These are phyloP conservation scores for Leucania comma DNA, from an alignment of 2,888 invertebrate genomes.

Conservation along the genomic window DNA sequence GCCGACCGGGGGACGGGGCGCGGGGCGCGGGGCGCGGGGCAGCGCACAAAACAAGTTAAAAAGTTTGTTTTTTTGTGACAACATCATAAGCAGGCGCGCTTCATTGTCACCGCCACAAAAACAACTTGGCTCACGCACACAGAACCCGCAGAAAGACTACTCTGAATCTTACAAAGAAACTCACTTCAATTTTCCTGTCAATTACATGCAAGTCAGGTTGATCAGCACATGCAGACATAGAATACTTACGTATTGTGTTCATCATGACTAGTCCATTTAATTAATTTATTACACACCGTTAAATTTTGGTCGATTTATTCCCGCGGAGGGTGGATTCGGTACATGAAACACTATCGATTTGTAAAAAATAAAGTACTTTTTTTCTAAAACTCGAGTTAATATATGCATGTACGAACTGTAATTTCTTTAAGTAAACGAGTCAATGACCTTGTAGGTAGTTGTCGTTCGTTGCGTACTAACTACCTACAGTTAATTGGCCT, in stretches of 20 bases:
- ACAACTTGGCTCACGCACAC: conserved; percentile 7
- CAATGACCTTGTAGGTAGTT: too few relatives aligned
- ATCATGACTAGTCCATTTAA: not conserved
- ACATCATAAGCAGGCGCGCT: conserved; percentile 58
- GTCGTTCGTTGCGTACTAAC: too few relatives aligned
- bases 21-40: not conserved
- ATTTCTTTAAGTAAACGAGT: too few relatives aligned
- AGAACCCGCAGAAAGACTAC: conserved; percentile 7
- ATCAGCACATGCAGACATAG: not conserved
- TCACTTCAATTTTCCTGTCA: not conserved
- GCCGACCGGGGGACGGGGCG: not conserved
- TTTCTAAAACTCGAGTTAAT: too few relatives aligned
- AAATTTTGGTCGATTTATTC: too few relatives aligned
- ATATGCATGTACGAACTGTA: too few relatives aligned
- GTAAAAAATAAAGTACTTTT: too few relatives aligned
- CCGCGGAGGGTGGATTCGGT: too few relatives aligned
- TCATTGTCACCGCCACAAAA: conserved; percentile 61
- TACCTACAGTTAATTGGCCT: too few relatives aligned
- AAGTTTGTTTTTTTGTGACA: conserved; percentile 52
- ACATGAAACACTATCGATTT: too few relatives aligned
- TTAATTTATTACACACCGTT: not conserved
- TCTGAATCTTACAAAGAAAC: not conserved
- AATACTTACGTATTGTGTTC: too few relatives aligned
- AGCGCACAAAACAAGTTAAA: conserved; percentile 53
- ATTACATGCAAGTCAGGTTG: not conserved